phyloP scores from a whole-genome alignment of 2,888 invertebrate genomes.

The Leistus spinibarbis region DNA sequence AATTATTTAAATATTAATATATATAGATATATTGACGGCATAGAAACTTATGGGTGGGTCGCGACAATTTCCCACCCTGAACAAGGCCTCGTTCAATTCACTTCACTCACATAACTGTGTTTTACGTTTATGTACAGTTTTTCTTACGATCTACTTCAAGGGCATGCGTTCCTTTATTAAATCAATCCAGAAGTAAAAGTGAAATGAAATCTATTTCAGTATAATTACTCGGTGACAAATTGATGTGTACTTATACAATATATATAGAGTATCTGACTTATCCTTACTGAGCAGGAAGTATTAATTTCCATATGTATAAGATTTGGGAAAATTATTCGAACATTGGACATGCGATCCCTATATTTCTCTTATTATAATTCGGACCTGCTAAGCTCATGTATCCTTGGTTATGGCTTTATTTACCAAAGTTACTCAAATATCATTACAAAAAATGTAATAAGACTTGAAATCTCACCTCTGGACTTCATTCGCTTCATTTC shows the following conservation, averaged over 20 bases:
- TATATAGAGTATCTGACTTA: not conserved
- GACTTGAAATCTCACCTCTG: too few relatives aligned
- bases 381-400: too few relatives aligned
- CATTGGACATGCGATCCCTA: too few relatives aligned
- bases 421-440: too few relatives aligned
- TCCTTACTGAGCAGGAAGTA: not conserved
- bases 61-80: constrained; percentile 10
- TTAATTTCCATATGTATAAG: not conserved
- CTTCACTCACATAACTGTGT: constrained; percentile 25
- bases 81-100: constrained; percentile 24
- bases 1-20: not conserved
- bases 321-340: not conserved
- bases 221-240: not conserved
- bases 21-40: not conserved
- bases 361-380: too few relatives aligned
- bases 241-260: not conserved
- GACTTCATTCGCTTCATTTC: too few relatives aligned
- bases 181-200: constrained; percentile 31
- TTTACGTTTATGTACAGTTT: constrained; percentile 2
- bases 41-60: not conserved
- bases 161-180: constrained; percentile 2
- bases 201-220: constrained; percentile 7
- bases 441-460: too few relatives aligned
- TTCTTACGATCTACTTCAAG: not conserved
- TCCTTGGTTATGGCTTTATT: too few relatives aligned